A percentile compares a stretch with the other conserved stretches of the same genome.
These are phyloP conservation scores for Leptoteleia sp. DNA, from an alignment of 1,140 invertebrate species.

Conservation along the genomic window DNA sequence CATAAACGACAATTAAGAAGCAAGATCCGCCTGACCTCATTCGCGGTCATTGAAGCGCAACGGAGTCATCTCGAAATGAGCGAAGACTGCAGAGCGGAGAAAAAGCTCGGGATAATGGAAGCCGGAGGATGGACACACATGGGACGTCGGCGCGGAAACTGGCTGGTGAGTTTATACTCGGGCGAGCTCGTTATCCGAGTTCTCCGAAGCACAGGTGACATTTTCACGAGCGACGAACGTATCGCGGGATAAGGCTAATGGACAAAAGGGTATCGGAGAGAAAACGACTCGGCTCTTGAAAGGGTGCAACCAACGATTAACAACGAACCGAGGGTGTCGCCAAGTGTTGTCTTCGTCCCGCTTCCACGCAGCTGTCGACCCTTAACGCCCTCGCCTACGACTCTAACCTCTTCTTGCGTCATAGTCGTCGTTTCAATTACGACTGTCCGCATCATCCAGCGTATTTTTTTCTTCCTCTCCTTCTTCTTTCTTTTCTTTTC, in stretches of 20 bases:
- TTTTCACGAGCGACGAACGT: constrained; percentile 63
- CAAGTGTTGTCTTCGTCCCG: constrained; percentile 73
- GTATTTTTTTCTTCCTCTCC: too few species aligned
- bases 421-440: constrained; percentile 64
- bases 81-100: too few species aligned
- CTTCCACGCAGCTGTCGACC: constrained; percentile 67
- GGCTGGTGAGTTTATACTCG: too few species aligned
- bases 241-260: constrained; percentile 74
- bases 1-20: too few species aligned
- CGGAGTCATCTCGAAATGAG: too few species aligned
- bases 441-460: constrained; percentile 20
- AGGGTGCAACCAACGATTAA: constrained; percentile 79
- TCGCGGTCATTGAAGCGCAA: too few species aligned
- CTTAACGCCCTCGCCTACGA: constrained; percentile 61
- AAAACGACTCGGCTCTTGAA: constrained; percentile 72
- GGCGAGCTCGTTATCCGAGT: constrained; percentile 71
- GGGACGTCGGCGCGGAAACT: too few species aligned
- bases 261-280: constrained; percentile 73
- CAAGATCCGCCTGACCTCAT: too few species aligned
- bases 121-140: too few species aligned
- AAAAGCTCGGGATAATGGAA: too few species aligned
- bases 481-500: too few species aligned
- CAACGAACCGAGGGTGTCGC: constrained; percentile 74
- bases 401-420: constrained; percentile 26
- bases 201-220: constrained; percentile 70